These are phyloP conservation scores for Eremobia ochroleuca DNA, from an alignment of 2,888 invertebrate genomes.

Conservation along the genomic window DNA sequence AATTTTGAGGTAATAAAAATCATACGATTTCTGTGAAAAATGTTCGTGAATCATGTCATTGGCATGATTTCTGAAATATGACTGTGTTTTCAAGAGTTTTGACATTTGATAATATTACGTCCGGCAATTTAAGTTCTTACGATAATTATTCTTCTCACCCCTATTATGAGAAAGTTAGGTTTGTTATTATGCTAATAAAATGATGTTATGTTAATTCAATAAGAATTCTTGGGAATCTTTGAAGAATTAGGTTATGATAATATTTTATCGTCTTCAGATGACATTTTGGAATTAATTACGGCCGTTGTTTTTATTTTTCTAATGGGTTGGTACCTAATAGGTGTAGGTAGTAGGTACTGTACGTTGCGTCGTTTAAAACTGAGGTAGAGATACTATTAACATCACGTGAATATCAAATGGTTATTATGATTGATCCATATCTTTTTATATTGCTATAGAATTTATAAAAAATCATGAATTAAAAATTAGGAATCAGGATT, in stretches of 20 bases:
- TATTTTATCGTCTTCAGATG: neutral
- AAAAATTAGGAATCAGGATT: neutral
- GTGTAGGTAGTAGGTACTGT: too few species aligned
- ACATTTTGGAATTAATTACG: slow-evolving; percentile 8
- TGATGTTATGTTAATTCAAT: slow-evolving; percentile 21
- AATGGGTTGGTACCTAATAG: neutral
- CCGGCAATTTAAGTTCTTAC: slow-evolving; percentile 18
- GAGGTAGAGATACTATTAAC: neutral
- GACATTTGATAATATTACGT: slow-evolving; percentile 2
- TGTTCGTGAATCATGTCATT: neutral
- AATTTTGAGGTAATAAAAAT: neutral
- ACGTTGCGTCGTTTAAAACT: neutral
- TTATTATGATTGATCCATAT: neutral
- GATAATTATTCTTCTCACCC: slow-evolving; percentile 13
- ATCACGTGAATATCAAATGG: neutral
- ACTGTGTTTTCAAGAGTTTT: slow-evolving; percentile 5
- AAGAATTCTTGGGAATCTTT: neutral
- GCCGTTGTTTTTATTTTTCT: neutral
- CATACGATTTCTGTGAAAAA: neutral
- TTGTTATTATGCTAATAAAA: slow-evolving; percentile 41
- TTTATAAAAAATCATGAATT: neutral
- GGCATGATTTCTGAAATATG: neutral
- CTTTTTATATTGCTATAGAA: neutral
- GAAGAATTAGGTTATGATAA: neutral
- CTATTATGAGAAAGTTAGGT: slow-evolving; percentile 34